Base-by-base conservation (phyloP, 2,113 vertebrate genomes). In the Nansenia antarctica region DNA sequence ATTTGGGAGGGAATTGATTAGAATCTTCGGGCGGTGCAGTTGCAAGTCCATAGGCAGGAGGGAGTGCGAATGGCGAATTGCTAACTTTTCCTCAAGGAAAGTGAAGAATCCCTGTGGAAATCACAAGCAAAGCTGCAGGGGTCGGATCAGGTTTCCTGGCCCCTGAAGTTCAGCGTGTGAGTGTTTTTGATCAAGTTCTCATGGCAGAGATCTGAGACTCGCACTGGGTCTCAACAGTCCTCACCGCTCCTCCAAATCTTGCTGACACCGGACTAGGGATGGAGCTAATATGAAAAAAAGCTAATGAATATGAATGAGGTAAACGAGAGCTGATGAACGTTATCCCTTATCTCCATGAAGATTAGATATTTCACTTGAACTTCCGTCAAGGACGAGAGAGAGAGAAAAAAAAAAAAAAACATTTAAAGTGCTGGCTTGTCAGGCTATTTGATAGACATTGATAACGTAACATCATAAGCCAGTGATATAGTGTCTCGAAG, bases 281-380 rank as follows among this genome's bases (percentile, higher is more conserved):
- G 55, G 78, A 79, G 78, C 79, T 81, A 77, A 86, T 73, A 73
- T 65, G 66, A 69, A 80, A 55, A 20, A 63, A 66, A 47, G 76
- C 76, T 82, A 65, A 83, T 89, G 84, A 86, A 89, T 88, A 87
- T 88, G 83, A 85, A 87, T 86, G 82, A 86, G 87, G 79, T 76
- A 85, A 89, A 85, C 82, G 86, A 86, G 85, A 86, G 86, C 85
- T 87, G 86, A 89, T 86, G 82, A 88, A 82, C 80, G 86, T 82
- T 89, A 82, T 82, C 83, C 70, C 77, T 91, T 89, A 90, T 92
- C 90, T 87, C 81, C 74, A 79, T 78, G 73, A 84, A 87, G 87
- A 90, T 91, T 88, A 90, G 79, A 83, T 79, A 62, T 69, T 75
- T 91, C 72, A 86, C 86, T 84, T 90, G 83, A 90, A 90, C 81